Base-by-base conservation (phyloP, 2,797 vertebrate genomes). In the Arrhamphus sclerolepis region DNA sequence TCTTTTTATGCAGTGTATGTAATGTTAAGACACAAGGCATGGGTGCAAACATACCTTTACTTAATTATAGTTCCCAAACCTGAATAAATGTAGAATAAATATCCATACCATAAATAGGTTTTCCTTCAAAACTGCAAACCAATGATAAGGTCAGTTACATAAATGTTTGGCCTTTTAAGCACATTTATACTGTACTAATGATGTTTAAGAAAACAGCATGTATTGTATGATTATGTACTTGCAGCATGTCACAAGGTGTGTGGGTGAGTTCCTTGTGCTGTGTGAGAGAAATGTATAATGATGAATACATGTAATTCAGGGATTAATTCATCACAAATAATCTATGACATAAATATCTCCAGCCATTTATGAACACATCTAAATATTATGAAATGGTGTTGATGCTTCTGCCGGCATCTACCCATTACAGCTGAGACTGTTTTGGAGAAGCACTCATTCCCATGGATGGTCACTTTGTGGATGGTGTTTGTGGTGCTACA, bases 121-220 rank as follows among this genome's bases (percentile, higher is more conserved):
- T 26, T 28, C 41, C 31, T 34, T 26, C 24, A 8, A 34, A 34
- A 34, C 31, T 40, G 2, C 5, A 46, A 60, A 29, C 13, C 10
- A 28, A 19, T 16, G 3, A 29, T 44, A 16, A 22, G 26, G 50
- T 26, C 39, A 29, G 13, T 53, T 60, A 48, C 4, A 38, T 31
- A 58, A 43, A 6, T 31, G 46, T 46, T 28, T 66, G 56, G 5
- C 28, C 17, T 55, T 54, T 51, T 22, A 8, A 21, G 7, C 1
- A 40, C 24, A 44, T 65, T 51, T 42, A 21, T 51, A 34, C 46
- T 40, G 14, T 6, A 44, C 16, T 26, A 16, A 44, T 53, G 11
- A 34, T 10, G 31, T 34, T 46, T 46, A 60, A 47, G 31, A 43
- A 43, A 52, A 14, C 6, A 52, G n/a, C 18, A 57, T 24, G 42